These are phyloP conservation scores for Drosophila ananassae DNA, from an alignment of 1,140 invertebrate species.

Conservation along the genomic window DNA sequence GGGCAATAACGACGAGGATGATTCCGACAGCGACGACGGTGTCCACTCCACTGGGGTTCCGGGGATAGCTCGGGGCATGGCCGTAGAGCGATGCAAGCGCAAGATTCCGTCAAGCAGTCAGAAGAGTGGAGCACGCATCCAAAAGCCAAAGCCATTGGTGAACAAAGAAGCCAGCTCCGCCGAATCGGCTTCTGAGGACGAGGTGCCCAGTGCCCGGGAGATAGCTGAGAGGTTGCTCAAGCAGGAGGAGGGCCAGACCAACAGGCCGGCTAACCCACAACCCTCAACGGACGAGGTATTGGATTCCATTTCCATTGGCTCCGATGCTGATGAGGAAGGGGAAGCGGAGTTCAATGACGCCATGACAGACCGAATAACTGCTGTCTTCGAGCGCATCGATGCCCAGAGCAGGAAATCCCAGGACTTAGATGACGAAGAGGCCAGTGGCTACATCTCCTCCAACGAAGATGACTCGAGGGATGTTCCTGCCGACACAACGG, in stretches of 20 bases:
- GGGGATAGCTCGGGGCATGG: slow-evolving; percentile 70
- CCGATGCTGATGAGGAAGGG: slow-evolving; percentile 45
- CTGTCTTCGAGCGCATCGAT: slow-evolving; percentile 54
- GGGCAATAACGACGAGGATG: slow-evolving; percentile 48
- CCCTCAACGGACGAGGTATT: neutral
- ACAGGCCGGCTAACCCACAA: neutral
- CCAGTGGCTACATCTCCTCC: slow-evolving; percentile 13
- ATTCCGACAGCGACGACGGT: slow-evolving; percentile 49
- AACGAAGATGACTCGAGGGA: slow-evolving; percentile 22
- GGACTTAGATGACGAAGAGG: neutral
- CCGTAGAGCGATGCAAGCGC: slow-evolving; percentile 71
- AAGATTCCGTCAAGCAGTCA: slow-evolving; percentile 47
- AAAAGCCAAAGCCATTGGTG: slow-evolving; percentile 16
- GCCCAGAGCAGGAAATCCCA: neutral
- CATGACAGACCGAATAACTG: slow-evolving; percentile 35
- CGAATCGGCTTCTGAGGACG: slow-evolving; percentile 46
- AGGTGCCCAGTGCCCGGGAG: slow-evolving; percentile 63
- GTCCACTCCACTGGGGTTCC: slow-evolving; percentile 61
- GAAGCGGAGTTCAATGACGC: slow-evolving; percentile 44
- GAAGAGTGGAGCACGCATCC: neutral
- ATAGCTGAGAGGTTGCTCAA: slow-evolving; percentile 68
- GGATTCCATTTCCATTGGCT: slow-evolving; percentile 44
- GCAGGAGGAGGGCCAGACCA: slow-evolving; percentile 24
- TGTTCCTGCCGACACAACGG: neutral
- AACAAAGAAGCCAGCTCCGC: slow-evolving; percentile 44